A percentile compares a stretch with the other conserved stretches of the same genome.
These are phyloP conservation scores for Tribolium castaneum DNA, from an alignment of 1,140 invertebrate species.

Conservation along the genomic window DNA sequence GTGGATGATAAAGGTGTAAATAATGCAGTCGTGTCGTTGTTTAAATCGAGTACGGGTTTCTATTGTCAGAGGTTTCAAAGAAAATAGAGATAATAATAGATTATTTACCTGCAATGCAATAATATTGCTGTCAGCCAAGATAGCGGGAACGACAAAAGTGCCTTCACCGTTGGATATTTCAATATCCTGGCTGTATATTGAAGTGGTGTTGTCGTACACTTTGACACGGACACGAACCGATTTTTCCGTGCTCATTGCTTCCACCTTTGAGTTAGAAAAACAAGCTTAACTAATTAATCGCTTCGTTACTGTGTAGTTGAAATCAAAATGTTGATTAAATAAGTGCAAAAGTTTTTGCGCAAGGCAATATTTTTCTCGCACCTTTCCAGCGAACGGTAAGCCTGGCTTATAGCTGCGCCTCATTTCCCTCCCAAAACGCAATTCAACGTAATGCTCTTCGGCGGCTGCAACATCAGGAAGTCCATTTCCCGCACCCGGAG, in stretches of 20 bases:
- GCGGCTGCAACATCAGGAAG: slow-evolving; percentile 69
- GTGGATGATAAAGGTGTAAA: background rate
- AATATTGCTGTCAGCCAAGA: slow-evolving; percentile 72
- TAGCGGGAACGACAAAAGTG: slow-evolving; percentile 72
- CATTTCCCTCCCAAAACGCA: slow-evolving; percentile 73
- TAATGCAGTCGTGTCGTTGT: background rate
- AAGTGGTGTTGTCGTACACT: slow-evolving; percentile 73
- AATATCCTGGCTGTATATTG: slow-evolving; percentile 76
- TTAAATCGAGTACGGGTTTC: background rate
- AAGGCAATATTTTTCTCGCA: slow-evolving; percentile 55
- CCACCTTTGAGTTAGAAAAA: slow-evolving; percentile 66
- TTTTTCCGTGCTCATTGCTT: slow-evolving; percentile 75
- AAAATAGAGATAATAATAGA: background rate
- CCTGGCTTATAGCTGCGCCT: slow-evolving; percentile 72
- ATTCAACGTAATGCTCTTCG: slow-evolving; percentile 74
- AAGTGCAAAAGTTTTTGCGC: background rate
- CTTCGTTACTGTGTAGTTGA: background rate
- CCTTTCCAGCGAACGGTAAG: slow-evolving; percentile 72
- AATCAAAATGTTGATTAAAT: background rate
- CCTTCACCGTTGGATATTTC: slow-evolving; percentile 74
- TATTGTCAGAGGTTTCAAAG: background rate
- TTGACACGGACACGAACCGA: slow-evolving; percentile 72
- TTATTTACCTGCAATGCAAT: slow-evolving; percentile 70
- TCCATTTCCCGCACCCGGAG: slow-evolving; percentile 53
- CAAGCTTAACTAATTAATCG: too few species aligned